phyloP scores from a whole-genome alignment of 2,797 vertebrate species.

The Chaetophractus vellerosus region DNA sequence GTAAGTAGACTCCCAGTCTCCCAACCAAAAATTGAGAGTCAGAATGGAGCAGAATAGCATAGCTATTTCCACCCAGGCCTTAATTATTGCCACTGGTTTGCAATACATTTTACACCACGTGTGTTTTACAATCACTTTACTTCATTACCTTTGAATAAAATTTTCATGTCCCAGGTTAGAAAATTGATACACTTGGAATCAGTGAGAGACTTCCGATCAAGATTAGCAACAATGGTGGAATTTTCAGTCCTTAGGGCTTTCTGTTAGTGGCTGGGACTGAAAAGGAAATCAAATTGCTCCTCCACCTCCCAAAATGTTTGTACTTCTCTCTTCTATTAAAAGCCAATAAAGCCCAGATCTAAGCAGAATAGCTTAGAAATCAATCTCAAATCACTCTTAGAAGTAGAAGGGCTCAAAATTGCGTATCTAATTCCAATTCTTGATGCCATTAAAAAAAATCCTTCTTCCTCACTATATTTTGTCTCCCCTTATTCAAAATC shows the following conservation, averaged over 20 bases:
- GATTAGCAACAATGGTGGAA: neutral
- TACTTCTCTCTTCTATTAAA: slow-evolving; percentile 21
- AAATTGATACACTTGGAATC: neutral
- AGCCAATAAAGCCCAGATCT: neutral
- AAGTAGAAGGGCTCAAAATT: neutral
- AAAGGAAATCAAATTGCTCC: neutral
- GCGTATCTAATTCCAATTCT: neutral
- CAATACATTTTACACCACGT: neutral
- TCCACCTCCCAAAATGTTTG: neutral
- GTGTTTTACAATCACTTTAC: slow-evolving; percentile 28
- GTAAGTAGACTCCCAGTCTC: neutral
- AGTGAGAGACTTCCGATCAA: neutral
- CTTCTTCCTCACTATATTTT: neutral
- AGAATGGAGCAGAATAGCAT: neutral
- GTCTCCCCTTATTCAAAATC: neutral
- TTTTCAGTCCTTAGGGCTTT: neutral
- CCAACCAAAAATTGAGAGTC: neutral
- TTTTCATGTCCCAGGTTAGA: neutral
- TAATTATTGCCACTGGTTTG: neutral
- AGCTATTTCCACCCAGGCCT: neutral
- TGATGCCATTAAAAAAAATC: neutral
- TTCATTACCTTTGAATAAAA: neutral
- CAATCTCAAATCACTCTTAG: neutral
- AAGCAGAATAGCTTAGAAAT: neutral
- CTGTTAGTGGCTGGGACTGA: neutral